Evolutionary conservation across 2,888 invertebrate genomes (phyloP), one percentile per base, ranked within the genome.

Genomic region (Dasypolia templi): DNA sequence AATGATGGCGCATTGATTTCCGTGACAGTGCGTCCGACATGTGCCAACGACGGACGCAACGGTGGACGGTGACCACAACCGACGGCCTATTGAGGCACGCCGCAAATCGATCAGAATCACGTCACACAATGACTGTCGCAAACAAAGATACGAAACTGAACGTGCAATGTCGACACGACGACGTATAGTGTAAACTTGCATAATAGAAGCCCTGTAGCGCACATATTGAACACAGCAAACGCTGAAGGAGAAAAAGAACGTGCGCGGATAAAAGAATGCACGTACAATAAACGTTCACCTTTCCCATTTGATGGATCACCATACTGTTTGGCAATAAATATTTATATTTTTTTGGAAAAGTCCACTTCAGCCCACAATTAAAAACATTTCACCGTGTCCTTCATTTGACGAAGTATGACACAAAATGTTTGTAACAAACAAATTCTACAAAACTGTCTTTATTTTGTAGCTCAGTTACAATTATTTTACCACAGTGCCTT

Each of bases 71-170:
- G 81, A 80, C 85, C 83, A 83, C 84, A 85, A 88, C 72, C 76
- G 65, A 72, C 71, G 74, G 81, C 76, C 77, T 76, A 85, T 89
- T 88, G 90, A 89, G 88, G 88, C 81, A 82, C 61, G 75, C 92
- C 93, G 87, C 93, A 92, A 92, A 92, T 93, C 92, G 89, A 92
- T 92, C 90, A 89, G 86, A 72, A 75, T 61, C 73, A 82, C 79
- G 73, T 88, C 82, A 83, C 83, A 86, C 89, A 90, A 89, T 86
- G 83, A 88, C 82, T 71, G 67, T 70, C 75, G 61, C 74, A 79
- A 74, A 79, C 85, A 87, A 83, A 77, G 77, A 77, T 77, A 71
- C 67, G 51, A 72, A 83, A 75, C 69, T 80, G 46, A 46, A 77
- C 55, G 62, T 76, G n/a, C n/a, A n/a, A n/a, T n/a, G 73, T 73